A percentile compares a stretch with the other conserved stretches of the same genome.
Evolutionary conservation across 1,140 invertebrate genomes (phyloP).

Genomic region (Macrobrachium nipponense): DNA sequence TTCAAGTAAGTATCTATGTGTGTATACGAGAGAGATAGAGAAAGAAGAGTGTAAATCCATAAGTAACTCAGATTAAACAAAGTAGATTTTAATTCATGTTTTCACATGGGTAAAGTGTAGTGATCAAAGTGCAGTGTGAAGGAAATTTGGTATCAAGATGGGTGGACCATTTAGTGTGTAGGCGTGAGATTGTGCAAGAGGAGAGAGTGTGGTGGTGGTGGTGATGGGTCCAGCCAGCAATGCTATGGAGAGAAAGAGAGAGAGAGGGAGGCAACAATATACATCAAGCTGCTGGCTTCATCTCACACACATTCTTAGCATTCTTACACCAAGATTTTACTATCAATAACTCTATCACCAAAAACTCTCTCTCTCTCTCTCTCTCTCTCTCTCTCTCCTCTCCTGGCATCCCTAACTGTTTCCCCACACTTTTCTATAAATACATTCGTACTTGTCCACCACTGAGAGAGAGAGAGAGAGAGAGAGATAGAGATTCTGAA

Average conservation of each 20-base stretch:
- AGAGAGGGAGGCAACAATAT: neutral
- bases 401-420: neutral
- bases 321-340: slow-evolving; percentile 23
- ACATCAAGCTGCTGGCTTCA: neutral
- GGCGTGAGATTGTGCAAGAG: slow-evolving; percentile 27
- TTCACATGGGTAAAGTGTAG: too few species aligned
- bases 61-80: too few species aligned
- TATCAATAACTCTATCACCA: neutral
- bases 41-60: too few species aligned
- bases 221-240: neutral
- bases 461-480: too few species aligned
- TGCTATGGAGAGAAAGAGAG: neutral
- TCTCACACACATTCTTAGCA: slow-evolving; percentile 25
- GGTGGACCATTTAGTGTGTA: neutral
- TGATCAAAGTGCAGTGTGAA: too few species aligned
- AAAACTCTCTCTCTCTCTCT: slow-evolving; percentile 14
- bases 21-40: too few species aligned
- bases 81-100: too few species aligned
- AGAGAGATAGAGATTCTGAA: too few species aligned
- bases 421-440: too few species aligned
- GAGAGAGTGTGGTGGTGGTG: slow-evolving; percentile 4
- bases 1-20: too few species aligned
- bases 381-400: slow-evolving; percentile 11
- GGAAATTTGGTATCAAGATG: too few species aligned
- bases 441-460: too few species aligned